A percentile compares a stretch with the other conserved stretches of the same genome.
These are phyloP conservation scores for Pardosa pseudoannulata DNA, from an alignment of 2,888 invertebrate genomes.

Conservation along the genomic window DNA sequence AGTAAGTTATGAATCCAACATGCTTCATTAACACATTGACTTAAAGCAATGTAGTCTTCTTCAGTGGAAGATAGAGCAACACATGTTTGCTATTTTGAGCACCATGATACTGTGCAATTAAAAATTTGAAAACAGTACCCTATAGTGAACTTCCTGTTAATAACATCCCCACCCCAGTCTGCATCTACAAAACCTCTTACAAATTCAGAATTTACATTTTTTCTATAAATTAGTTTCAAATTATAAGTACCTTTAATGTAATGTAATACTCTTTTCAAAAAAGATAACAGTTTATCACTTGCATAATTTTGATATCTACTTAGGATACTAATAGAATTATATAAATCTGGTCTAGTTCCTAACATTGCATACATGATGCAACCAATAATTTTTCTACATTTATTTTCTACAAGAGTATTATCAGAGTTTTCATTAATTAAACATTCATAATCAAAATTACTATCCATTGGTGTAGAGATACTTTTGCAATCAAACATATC, in stretches of 20 bases:
- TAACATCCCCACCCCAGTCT: constrained; percentile 1
- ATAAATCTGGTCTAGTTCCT: constrained; percentile 22
- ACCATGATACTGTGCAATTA: constrained; percentile 2
- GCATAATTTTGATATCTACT: constrained; percentile 10
- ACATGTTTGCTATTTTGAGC: neutral
- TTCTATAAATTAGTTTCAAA: neutral
- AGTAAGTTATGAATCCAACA: neutral
- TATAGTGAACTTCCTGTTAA: neutral
- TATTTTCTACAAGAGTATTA: constrained; percentile 15
- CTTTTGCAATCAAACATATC: constrained; percentile 27
- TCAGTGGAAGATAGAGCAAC: neutral
- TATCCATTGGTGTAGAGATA: constrained; percentile 8
- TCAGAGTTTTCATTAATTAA: neutral
- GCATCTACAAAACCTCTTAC: constrained; percentile 5
- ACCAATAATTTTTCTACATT: constrained; percentile 30
- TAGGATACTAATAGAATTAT: constrained; percentile 27
- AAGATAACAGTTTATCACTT: neutral
- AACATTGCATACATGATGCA: constrained; percentile 31
- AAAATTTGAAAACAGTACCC: neutral
- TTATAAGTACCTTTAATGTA: constrained; percentile 11
- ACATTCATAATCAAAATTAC: neutral
- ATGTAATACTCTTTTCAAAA: neutral
- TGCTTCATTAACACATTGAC: neutral
- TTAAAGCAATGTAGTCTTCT: neutral
- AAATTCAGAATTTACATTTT: neutral